Evolutionary conservation across 2,797 vertebrate genomes (phyloP).

Genomic region (Craterocephalus amniculus): DNA sequence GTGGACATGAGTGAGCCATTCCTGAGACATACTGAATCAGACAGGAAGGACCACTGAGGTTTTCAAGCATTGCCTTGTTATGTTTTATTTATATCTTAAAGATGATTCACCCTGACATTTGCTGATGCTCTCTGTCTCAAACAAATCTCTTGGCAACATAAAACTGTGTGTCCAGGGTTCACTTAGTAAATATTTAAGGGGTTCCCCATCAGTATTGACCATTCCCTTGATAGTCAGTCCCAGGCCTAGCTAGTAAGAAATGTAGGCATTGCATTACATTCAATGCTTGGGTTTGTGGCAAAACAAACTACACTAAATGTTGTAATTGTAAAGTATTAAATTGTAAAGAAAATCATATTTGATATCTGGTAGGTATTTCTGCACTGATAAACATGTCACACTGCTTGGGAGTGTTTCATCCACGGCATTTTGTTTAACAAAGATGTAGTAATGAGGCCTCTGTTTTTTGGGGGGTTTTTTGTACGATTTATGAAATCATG

Average conservation of each 20-base stretch:
- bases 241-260: not conserved
- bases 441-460: not conserved
- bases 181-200: conserved; percentile 72
- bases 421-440: not conserved
- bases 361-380: not conserved
- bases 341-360: not conserved
- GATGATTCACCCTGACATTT: conserved; percentile 75
- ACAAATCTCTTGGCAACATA: conserved; percentile 60
- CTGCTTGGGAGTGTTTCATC: conserved; percentile 3
- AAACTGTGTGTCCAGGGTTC: conserved; percentile 60
- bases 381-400: not conserved
- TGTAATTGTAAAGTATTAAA: not conserved
- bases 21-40: conserved; percentile 48
- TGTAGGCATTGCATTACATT: conserved; percentile 1
- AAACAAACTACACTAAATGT: conserved; percentile 4
- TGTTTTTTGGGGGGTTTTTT: not conserved
- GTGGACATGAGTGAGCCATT: conserved; percentile 36
- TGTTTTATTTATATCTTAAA: conserved; percentile 76
- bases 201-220: conserved; percentile 34
- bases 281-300: not conserved
- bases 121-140: conserved; percentile 66
- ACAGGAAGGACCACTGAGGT: conserved; percentile 55
- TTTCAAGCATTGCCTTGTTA: conserved; percentile 62
- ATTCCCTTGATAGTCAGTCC: conserved; percentile 21
- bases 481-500: not conserved